Evolutionary conservation across 2,888 invertebrate species (phyloP), one percentile per base, ranked within the genome.

Genomic region (Tipula confusa): DNA sequence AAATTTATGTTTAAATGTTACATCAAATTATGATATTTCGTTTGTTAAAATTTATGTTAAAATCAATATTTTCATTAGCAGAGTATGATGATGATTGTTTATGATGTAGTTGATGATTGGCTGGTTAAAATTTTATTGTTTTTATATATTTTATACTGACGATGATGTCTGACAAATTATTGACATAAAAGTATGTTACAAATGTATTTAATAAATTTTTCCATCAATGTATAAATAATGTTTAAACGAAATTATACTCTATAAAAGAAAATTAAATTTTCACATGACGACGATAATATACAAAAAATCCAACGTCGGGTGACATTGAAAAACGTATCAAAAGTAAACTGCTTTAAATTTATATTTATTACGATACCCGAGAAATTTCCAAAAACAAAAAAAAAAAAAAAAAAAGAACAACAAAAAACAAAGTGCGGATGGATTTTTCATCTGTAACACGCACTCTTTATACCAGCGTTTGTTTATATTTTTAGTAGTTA

Each of bases 21-120:
- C 64, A 64, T 64, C 18, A 18, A 64, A 64, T 64, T 64, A 64
- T 24, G 64, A 24, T 18, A 64, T 24, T 64, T 64, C 24, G 24
- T 24, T n/a, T 24, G 24, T 64, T 18, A 64, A 64, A 18, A 64
- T 64, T 43, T 43, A 64, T 24, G 64, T 64, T 18, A 64, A 64
- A 64, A 64, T 64, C 64, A 64, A 64, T 64, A 24, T 64, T 64
- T 64, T 64, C 64, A 64, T 18, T 64, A 64, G 64, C 64, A 64
- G 24, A 11, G 64, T 24, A 24, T 64, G 18, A 64, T 18, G 64
- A 24, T 24, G 64, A 7, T 24, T 64, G 24, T 24, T 64, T 64
- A 64, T 24, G 18, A 24, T 64, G 24, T 64, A 64, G 43, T 43
- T 43, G 43, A 43, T 24, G 24, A 36, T 36, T 36, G 36, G 31